Percentiles rank a stretch among this genome's conserved stretches.
Evolutionary conservation across 1,140 invertebrate genomes (phyloP).

Genomic region (Brachystomella parvula): DNA sequence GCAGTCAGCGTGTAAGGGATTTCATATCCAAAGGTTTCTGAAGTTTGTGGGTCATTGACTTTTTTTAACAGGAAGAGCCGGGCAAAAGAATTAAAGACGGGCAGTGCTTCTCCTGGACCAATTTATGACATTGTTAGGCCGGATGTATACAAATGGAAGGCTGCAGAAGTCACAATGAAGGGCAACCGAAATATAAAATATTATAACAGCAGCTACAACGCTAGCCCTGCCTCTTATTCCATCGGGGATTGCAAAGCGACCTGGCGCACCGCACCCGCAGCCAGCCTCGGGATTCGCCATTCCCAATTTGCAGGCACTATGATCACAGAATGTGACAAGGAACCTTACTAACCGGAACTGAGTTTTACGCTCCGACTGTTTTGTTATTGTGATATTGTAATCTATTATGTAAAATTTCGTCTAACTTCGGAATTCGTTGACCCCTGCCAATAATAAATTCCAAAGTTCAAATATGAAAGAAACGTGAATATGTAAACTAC

Average conservation of each 20-base stretch:
- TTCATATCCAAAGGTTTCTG: neutral
- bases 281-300: constrained; percentile 30
- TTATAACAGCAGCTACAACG: constrained; percentile 21
- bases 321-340: constrained; percentile 31
- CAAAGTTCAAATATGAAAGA: neutral
- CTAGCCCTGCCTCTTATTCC: constrained; percentile 30
- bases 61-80: constrained; percentile 26
- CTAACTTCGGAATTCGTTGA: too few species aligned
- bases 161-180: constrained; percentile 29
- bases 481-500: too few species aligned
- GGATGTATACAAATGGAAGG: constrained; percentile 21
- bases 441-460: neutral
- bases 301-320: constrained; percentile 29
- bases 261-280: constrained; percentile 27
- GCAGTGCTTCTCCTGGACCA: constrained; percentile 20
- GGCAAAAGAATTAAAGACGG: neutral
- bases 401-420: too few species aligned
- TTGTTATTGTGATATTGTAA: neutral
- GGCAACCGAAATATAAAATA: constrained; percentile 24
- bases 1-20: constrained; percentile 28
- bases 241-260: neutral
- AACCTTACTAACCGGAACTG: neutral
- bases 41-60: neutral
- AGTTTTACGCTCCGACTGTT: neutral
- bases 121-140: constrained; percentile 32